Base-by-base conservation (phyloP, 2,888 invertebrate species). In the Cabera pusaria region DNA sequence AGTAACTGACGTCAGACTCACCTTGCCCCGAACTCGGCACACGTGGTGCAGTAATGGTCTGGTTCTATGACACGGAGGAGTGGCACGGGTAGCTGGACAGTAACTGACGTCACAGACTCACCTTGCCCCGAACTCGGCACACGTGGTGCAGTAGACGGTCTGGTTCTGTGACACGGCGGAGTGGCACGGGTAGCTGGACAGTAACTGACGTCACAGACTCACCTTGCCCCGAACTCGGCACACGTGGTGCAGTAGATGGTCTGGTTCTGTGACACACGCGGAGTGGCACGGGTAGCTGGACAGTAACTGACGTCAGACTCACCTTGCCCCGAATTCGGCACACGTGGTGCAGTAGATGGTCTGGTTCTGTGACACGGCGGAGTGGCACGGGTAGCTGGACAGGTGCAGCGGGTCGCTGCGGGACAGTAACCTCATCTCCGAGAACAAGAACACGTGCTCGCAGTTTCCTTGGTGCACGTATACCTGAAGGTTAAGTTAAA, bases 391-490 rank as follows among this genome's bases (percentile, higher is more conserved):
- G 84, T 94, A 95, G n/a, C 66, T 64, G 1, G 69, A 49, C 0
- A 65, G 45, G 1, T 67, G 59, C 7, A 90, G 64, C 6, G 89
- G 81, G 56, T 93, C 93, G 1, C 61, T 55, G 0, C 74, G 52
- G 21, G 77, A 79, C 2, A 93, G 52, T 0, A 95, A 73, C 24
- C 93, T 93, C 0, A 95, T 87, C 69, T 96, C 95, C 0, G 94
- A 93, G 72, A 98, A 93, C 0, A 93, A 90, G 61, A 98, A 90
- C 1, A 97, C 72, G 78, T 98, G 98, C 78, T 98, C 98, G 80
- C 98, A 98, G 64, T 93, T 91, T 4, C 97, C 98, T 74, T 97
- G 96, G 83, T 98, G 98, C 44, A 95, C 90, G 84, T 96, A 98
- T 0, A 98, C 90, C 90, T 92, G 4, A 14, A 14, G 14, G 4